Evolutionary conservation across 2,113 vertebrate species (phyloP).

Genomic region (Tursiops truncatus): DNA sequence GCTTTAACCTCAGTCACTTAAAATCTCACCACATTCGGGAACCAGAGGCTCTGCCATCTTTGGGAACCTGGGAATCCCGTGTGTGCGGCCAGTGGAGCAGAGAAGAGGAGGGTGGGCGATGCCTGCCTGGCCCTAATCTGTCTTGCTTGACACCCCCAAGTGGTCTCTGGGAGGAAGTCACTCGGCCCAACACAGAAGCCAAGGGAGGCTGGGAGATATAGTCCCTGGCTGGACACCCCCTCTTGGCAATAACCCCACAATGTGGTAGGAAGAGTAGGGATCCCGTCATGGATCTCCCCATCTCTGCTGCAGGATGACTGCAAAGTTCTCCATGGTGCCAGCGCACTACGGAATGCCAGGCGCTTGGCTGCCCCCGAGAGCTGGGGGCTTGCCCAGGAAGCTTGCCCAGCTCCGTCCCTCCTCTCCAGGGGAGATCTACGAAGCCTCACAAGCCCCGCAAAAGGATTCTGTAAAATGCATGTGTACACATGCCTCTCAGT

Average conservation of each 20-base stretch:
- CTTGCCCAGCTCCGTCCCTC: neutral
- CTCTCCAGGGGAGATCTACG: neutral
- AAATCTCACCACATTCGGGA: neutral
- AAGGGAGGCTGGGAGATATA: neutral
- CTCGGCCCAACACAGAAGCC: neutral
- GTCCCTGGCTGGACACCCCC: too few relatives aligned
- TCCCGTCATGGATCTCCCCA: neutral
- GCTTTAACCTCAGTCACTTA: neutral
- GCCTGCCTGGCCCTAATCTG: neutral
- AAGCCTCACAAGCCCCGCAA: neutral
- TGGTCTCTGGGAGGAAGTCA: neutral
- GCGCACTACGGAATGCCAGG: accelerated
- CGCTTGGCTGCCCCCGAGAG: neutral
- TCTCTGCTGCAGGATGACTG: neutral
- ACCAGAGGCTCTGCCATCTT: neutral
- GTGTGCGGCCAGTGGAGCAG: neutral
- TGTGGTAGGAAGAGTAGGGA: neutral
- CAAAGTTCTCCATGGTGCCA: neutral
- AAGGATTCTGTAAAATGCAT: neutral
- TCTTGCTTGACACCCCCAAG: too few relatives aligned
- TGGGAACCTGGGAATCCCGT: neutral
- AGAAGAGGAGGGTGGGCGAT: neutral
- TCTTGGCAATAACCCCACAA: neutral
- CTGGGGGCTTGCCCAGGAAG: neutral
- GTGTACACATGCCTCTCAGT: accelerated